These are phyloP conservation scores for Oxyura jamaicensis DNA, from an alignment of 2,113 vertebrate species.

Conservation along the genomic window DNA sequence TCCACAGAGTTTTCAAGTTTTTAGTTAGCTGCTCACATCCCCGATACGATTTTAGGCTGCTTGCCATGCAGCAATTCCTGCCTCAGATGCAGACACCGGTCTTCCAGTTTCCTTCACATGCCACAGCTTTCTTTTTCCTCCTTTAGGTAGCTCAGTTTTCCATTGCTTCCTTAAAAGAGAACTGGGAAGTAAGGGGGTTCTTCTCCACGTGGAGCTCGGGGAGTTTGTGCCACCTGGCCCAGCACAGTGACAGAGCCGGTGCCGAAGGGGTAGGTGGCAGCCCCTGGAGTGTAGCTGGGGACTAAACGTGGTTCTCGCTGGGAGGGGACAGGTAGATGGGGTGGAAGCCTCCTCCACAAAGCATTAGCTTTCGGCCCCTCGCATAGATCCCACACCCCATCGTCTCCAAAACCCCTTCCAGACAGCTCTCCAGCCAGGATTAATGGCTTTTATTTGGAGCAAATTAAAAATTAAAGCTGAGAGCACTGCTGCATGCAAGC, in stretches of 20 bases:
- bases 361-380: not conserved
- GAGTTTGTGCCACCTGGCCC: not conserved
- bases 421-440: not conserved
- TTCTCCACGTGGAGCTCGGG: not conserved
- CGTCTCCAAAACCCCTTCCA: not conserved
- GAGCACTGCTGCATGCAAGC: not conserved
- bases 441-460: not conserved
- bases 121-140: not conserved
- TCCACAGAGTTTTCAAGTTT: not conserved
- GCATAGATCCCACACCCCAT: not conserved
- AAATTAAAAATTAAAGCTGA: not conserved
- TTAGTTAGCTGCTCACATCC: not conserved
- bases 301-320: not conserved
- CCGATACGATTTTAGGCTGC: accelerated
- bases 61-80: not conserved
- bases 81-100: not conserved
- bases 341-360: not conserved
- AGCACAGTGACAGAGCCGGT: not conserved
- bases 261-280: not conserved
- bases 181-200: not conserved
- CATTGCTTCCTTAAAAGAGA: not conserved
- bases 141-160: not conserved
- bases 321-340: not conserved
- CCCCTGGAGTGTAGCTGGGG: not conserved
- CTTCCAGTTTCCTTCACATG: not conserved